Conservation (phyloP, 2,797 vertebrate species). For the Strix occidentalis region DNA sequence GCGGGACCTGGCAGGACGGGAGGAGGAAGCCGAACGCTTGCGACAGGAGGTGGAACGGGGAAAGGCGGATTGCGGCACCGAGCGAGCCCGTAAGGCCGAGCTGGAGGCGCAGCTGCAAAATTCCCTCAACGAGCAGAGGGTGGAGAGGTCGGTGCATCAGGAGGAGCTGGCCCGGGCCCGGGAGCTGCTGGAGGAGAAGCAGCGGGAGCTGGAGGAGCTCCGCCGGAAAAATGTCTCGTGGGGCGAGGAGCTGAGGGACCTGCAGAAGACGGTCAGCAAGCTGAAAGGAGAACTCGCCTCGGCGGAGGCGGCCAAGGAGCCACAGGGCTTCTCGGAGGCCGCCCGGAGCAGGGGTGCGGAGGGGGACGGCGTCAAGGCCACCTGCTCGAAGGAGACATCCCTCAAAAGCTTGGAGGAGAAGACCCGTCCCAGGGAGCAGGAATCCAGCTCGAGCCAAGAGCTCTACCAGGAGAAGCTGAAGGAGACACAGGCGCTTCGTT, state of each 20-base stretch:
- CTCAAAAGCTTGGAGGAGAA: constrained; percentile 3
- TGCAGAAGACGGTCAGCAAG: constrained; percentile 43
- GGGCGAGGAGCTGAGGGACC: constrained; percentile 53
- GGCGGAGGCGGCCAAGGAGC: neutral
- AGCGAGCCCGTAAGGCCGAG: constrained; percentile 64
- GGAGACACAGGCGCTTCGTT: constrained; percentile 28
- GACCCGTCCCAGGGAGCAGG: neutral
- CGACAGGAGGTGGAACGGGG: constrained; percentile 51
- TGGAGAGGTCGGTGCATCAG: constrained; percentile 54
- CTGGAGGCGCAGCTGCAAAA: constrained; percentile 73
- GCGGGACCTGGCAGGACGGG: constrained; percentile 1
- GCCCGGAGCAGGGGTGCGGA: neutral
- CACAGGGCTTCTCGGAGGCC: neutral
- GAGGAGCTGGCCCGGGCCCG: constrained; percentile 61
- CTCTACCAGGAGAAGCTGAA: constrained; percentile 13
- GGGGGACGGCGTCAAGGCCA: neutral
- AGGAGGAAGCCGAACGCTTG: constrained; percentile 19
- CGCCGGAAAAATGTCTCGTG: constrained; percentile 34
- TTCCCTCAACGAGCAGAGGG: constrained; percentile 65
- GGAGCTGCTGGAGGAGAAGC: constrained; percentile 56
- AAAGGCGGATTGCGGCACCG: constrained; percentile 38
- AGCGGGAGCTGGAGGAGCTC: constrained; percentile 66
- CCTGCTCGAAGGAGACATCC: constrained; percentile 11
- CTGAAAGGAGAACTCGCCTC: constrained; percentile 60
- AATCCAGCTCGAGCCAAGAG: neutral